Percentiles rank a stretch among this genome's conserved stretches.
These are phyloP conservation scores for Fundulus diaphanus DNA, from an alignment of 2,797 vertebrate species.

Conservation along the genomic window DNA sequence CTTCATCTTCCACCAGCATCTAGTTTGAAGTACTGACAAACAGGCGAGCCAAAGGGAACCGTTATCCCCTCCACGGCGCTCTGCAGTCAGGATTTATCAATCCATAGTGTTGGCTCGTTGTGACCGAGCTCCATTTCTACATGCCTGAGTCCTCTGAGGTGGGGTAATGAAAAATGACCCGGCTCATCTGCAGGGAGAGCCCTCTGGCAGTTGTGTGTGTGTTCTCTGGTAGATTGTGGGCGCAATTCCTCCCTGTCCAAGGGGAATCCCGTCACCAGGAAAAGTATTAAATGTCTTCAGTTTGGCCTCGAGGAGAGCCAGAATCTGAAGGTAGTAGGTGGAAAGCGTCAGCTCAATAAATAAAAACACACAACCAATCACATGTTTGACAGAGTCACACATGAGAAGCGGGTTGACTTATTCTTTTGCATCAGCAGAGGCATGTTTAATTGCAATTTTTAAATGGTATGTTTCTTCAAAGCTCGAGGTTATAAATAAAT, in stretches of 20 bases:
- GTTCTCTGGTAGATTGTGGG: slow-evolving; percentile 31
- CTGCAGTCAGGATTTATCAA: slow-evolving; percentile 54
- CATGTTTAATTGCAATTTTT: slow-evolving; percentile 18
- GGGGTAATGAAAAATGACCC: slow-evolving; percentile 77
- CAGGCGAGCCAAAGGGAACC: slow-evolving; percentile 29
- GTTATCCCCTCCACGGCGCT: slow-evolving; percentile 23
- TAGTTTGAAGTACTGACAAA: slow-evolving; percentile 44
- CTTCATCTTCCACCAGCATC: slow-evolving; percentile 31
- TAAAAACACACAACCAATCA: slow-evolving; percentile 59
- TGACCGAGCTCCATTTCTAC: slow-evolving; percentile 64
- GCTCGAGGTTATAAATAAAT: background rate
- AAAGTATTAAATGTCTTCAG: slow-evolving; percentile 74
- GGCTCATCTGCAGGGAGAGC: slow-evolving; percentile 76
- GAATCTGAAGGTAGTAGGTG: slow-evolving; percentile 41
- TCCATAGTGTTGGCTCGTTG: slow-evolving; percentile 61
- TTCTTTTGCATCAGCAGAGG: slow-evolving; percentile 26
- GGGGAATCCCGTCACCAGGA: slow-evolving; percentile 70
- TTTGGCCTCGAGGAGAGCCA: slow-evolving; percentile 48
- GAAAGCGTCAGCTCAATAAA: slow-evolving; percentile 50
- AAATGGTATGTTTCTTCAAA: background rate
- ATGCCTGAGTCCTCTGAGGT: slow-evolving; percentile 67
- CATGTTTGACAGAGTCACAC: slow-evolving; percentile 22
- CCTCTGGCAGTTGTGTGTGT: slow-evolving; percentile 65
- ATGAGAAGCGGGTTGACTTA: slow-evolving; percentile 10
- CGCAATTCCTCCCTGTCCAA: slow-evolving; percentile 57